Conservation (phyloP, 2,113 vertebrate genomes). For the Paraplagusia blochii region DNA sequence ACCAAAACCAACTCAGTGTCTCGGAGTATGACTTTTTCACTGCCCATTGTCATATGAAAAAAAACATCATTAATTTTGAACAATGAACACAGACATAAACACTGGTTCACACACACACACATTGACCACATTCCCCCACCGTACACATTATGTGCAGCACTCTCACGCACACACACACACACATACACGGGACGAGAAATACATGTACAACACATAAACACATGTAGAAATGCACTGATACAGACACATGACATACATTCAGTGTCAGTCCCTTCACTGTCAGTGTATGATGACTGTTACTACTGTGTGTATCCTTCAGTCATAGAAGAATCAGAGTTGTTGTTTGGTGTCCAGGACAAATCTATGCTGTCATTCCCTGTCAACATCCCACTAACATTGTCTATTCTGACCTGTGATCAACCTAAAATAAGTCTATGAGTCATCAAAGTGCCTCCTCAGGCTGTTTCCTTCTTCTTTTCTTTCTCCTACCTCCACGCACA, state of each 20-base stretch:
- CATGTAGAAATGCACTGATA: slow-evolving; percentile 76
- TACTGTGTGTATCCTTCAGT: slow-evolving; percentile 27
- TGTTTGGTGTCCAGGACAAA: too few relatives aligned
- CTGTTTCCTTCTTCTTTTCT: slow-evolving; percentile 44
- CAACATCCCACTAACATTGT: neutral
- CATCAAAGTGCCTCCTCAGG: slow-evolving; percentile 36
- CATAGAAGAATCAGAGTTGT: slow-evolving; percentile 10
- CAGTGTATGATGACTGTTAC: slow-evolving; percentile 4
- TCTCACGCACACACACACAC: slow-evolving; percentile 19
- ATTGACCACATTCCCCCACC: slow-evolving; percentile 42
- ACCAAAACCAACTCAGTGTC: slow-evolving; percentile 33
- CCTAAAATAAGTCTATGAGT: slow-evolving; percentile 36
- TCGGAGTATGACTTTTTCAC: slow-evolving; percentile 74
- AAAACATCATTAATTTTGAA: slow-evolving; percentile 68
- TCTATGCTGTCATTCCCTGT: slow-evolving; percentile 10
- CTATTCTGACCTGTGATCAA: slow-evolving; percentile 14
- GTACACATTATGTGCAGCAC: slow-evolving; percentile 39
- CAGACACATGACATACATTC: slow-evolving; percentile 66
- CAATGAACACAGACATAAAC: slow-evolving; percentile 60
- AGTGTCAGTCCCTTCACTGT: slow-evolving; percentile 51
- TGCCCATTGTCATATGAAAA: slow-evolving; percentile 53
- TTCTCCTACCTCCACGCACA: slow-evolving; percentile 40
- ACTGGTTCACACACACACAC: slow-evolving; percentile 46
- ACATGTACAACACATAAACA: slow-evolving; percentile 62
- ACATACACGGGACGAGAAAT: slow-evolving; percentile 35